Evolutionary conservation across 2,797 vertebrate species (phyloP), one percentile per base, ranked within the genome.

Genomic region (Chaenodraco wilsoni): DNA sequence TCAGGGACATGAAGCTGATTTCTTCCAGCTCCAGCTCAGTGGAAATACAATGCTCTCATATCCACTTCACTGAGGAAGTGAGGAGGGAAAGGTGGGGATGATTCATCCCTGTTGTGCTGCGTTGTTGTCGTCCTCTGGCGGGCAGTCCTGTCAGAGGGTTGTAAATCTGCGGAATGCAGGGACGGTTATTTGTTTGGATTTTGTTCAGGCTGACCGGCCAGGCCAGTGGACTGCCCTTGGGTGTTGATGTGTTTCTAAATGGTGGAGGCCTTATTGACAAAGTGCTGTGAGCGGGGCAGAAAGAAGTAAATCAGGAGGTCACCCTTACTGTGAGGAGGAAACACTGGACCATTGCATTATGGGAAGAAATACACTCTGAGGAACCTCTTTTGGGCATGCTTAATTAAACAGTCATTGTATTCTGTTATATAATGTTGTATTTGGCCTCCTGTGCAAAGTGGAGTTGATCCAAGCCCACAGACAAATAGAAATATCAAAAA

Each of bases 231-330:
- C 81, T 73, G 85, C 88, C 87, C 87, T 91, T 84, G 70, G 70
- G 57, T 84, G 80, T 62, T 87, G 79, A 87, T 82, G 71, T 81
- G 77, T 74, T 87, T 56, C 82, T 89, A 87, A 81, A 86, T 72
- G 69, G 74, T 73, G 68, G 77, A 82, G 60, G 73, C 66, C 72
- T 67, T 82, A 88, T 78, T 87, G 91, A 92, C 88, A 79, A 88
- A 91, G 86, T 85, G 62, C 79, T 80, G 70, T 84, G 77, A 85
- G 79, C 74, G 51, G 84, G 72, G 86, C 79, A 88, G 82, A 86
- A 60, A 76, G 83, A 66, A 92, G 88, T 93, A 92, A 94, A 93
- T 93, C 86, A 91, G 58, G 58, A 86, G 89, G 87, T 92, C 91
- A 88, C 65, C 74, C 74, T 83, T 69, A 73, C 83, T 63, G 76